These are phyloP conservation scores for Koerneria pararmatus DNA, from an alignment of 2,888 invertebrate species.

Conservation along the genomic window DNA sequence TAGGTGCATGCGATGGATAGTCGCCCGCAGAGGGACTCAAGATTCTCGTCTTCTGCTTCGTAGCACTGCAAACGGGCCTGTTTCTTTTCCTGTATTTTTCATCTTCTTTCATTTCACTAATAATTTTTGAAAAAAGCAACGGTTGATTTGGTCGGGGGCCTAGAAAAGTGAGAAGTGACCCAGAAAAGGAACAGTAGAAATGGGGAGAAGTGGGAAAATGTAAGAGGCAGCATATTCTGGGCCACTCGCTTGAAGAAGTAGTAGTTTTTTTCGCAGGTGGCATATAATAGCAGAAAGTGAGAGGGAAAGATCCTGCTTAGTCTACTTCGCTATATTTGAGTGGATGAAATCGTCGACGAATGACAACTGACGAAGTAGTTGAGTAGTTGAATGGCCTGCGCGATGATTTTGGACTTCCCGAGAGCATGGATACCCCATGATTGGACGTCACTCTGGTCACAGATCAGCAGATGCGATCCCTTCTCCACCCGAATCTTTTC, in stretches of 20 bases:
- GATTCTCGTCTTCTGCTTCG: conserved; percentile 82
- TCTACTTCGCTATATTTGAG: too few relatives aligned
- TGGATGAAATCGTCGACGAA: too few relatives aligned
- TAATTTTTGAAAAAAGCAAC: too few relatives aligned
- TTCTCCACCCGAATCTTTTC: conserved; percentile 66
- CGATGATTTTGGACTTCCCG: conserved; percentile 86
- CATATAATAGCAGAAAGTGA: too few relatives aligned
- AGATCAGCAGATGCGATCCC: conserved; percentile 77
- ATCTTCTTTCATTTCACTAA: not conserved
- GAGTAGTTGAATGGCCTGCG: conserved; percentile 86
- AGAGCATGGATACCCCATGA: conserved; percentile 79
- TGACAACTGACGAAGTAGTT: conserved; percentile 71
- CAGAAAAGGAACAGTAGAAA: too few relatives aligned
- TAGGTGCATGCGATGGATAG: conserved; percentile 70
- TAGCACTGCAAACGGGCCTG: conserved; percentile 71
- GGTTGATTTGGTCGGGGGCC: too few relatives aligned
- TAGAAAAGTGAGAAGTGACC: too few relatives aligned
- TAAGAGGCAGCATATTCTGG: too few relatives aligned
- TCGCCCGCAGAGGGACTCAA: conserved; percentile 81
- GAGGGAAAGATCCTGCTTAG: too few relatives aligned
- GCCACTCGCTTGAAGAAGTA: too few relatives aligned
- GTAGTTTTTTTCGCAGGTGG: too few relatives aligned
- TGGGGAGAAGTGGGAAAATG: not conserved
- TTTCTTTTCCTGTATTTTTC: conserved; percentile 2
- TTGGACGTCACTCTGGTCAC: conserved; percentile 83